These are phyloP conservation scores for Burhinus oedicnemus DNA, from an alignment of 2,113 vertebrate species.

Conservation along the genomic window DNA sequence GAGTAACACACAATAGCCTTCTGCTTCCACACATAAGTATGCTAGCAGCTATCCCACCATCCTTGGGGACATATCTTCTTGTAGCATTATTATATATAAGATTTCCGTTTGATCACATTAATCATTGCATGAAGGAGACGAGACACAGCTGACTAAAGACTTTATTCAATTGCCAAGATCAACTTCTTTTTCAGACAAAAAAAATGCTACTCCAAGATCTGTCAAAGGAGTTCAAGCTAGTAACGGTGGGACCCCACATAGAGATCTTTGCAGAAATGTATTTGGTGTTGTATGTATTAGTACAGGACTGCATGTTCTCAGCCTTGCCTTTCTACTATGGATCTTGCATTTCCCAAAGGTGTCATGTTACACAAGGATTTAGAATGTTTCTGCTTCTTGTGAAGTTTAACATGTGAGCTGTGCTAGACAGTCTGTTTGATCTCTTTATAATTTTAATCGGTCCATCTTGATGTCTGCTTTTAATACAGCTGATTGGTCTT, in stretches of 20 bases:
- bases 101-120: background rate
- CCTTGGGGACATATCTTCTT: background rate
- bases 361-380: background rate
- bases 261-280: background rate
- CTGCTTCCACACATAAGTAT: background rate
- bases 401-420: background rate
- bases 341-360: background rate
- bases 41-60: background rate
- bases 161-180: background rate
- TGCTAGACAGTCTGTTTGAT: background rate
- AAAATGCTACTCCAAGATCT: background rate
- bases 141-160: background rate
- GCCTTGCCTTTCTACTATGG: background rate
- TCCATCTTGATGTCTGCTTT: background rate
- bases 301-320: background rate
- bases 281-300: background rate
- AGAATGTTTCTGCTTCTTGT: background rate
- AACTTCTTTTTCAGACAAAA: background rate
- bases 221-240: background rate
- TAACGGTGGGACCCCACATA: background rate
- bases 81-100: background rate
- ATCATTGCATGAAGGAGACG: background rate
- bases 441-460: background rate
- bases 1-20: background rate
- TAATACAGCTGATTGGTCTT: background rate